phyloP scores from a whole-genome alignment of 1,140 invertebrate species.

The Agrypnia vestita region DNA sequence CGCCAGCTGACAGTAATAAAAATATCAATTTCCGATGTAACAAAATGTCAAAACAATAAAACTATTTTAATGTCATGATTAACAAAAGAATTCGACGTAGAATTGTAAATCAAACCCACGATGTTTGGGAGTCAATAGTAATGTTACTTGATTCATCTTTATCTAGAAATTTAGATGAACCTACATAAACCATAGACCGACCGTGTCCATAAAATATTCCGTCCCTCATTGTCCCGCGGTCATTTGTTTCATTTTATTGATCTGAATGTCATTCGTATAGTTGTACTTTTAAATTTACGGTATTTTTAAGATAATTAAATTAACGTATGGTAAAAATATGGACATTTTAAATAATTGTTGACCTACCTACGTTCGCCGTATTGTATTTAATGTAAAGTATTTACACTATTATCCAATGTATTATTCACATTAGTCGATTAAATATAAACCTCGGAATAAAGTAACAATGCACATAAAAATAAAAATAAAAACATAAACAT shows the following conservation, averaged over 20 bases:
- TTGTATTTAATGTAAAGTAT: too few species aligned
- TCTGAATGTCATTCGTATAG: constrained; percentile 7
- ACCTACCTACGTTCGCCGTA: too few species aligned
- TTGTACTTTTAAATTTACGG: constrained; percentile 23
- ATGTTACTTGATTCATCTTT: not conserved
- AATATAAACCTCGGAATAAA: too few species aligned
- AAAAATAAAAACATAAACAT: too few species aligned
- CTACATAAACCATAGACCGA: not conserved
- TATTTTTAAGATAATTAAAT: constrained; percentile 5
- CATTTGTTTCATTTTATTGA: constrained; percentile 36
- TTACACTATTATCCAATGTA: too few species aligned
- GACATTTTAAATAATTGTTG: too few species aligned
- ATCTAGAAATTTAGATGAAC: constrained; percentile 7
- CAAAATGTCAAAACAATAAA: constrained; percentile 60
- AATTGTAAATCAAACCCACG: constrained; percentile 57
- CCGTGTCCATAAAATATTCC: constrained; percentile 3
- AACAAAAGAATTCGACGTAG: constrained; percentile 53
- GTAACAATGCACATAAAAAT: too few species aligned
- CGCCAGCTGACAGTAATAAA: constrained; percentile 53
- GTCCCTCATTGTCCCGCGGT: constrained; percentile 8
- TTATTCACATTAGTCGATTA: too few species aligned
- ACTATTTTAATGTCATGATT: constrained; percentile 56
- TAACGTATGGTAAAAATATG: too few species aligned
- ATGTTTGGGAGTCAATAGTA: constrained; percentile 2
- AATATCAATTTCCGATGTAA: constrained; percentile 51